Evolutionary conservation across 1,140 invertebrate genomes (phyloP), one percentile per base, ranked within the genome.

Genomic region (Piezodorus guildinii): DNA sequence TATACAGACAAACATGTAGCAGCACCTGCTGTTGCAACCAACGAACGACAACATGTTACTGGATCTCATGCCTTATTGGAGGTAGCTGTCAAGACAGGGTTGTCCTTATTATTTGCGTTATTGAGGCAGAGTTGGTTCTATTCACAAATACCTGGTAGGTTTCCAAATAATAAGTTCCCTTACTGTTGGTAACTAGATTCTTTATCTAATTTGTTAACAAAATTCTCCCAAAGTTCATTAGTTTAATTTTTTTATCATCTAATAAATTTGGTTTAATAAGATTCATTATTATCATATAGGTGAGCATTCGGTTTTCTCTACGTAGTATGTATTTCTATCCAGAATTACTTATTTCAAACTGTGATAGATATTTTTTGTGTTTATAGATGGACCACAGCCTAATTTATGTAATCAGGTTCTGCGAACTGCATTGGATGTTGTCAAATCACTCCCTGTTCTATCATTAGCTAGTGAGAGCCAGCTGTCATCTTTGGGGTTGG

Each of bases 41-140:
- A 21, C 27, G 52, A 34, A 19, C 62, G 45, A 56, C 52, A 62
- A n/a, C 12, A 21, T 49, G n/a, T 43, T 9, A 70, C 71, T 19
- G 81, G 80, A 34, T 80, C 78, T 46, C 76, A 82, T 71, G 80
- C 79, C 16, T 71, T 85, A n/a, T 70, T 85, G 59, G 83, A 85
- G 74, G 76, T 85, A 64, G 82, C 82, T 3, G 80, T 85, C 0
- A 79, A 79, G 72, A 83, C 83, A 62, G 83, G 83, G 16, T 73
- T 85, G 10, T 81, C 77, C 66, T 72, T 85, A 58, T 65, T 85
- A 16, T 85, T 85, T 72, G 77, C 81, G 17, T 69, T 85, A 14
- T 71, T 85, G 25, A 72, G 74, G 66, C 81, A 84, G 70, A 84
- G 81, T 70, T 85, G 82, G 82, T 71, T 77, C 39, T 67, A 62